A percentile compares a stretch with the other conserved stretches of the same genome.
These are phyloP conservation scores for Myrmophylax atrothorax DNA, from an alignment of 2,113 vertebrate genomes.

Conservation along the genomic window DNA sequence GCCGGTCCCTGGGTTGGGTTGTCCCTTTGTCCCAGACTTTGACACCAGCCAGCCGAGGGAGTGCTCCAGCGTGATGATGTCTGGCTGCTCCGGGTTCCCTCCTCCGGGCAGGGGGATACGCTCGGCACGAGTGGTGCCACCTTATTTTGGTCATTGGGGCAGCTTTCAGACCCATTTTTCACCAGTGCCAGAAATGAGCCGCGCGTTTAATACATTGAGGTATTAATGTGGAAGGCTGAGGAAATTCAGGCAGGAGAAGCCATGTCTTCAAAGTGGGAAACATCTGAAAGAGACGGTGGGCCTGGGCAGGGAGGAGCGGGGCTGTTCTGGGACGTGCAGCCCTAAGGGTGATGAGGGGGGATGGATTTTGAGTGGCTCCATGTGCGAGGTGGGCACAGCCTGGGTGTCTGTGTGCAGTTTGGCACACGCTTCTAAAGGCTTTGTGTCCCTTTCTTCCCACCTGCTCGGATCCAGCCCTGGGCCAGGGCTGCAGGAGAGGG, in stretches of 20 bases:
- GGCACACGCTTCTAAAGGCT: background rate
- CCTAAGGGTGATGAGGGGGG: background rate
- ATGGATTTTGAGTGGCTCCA: background rate
- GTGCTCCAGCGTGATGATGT: background rate
- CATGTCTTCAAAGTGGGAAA: background rate
- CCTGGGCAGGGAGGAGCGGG: background rate
- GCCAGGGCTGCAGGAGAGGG: background rate
- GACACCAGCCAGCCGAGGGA: background rate
- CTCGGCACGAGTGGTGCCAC: background rate
- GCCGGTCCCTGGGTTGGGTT: background rate
- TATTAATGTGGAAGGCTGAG: background rate
- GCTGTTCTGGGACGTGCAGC: background rate
- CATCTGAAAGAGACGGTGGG: background rate
- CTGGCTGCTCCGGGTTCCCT: background rate
- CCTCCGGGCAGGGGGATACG: background rate
- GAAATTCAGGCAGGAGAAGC: background rate
- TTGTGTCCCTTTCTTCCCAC: background rate
- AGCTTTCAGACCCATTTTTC: background rate
- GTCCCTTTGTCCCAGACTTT: slow-evolving; percentile 58
- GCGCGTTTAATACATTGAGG: background rate
- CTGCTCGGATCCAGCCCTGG: rapidly evolving
- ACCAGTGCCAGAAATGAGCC: background rate
- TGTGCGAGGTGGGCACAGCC: background rate
- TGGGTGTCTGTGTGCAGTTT: rapidly evolving
- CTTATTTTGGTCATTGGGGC: background rate